Percentiles rank a stretch among this genome's conserved stretches.
Evolutionary conservation across 2,888 invertebrate genomes (phyloP).

Genomic region (Nemurella pictetii): DNA sequence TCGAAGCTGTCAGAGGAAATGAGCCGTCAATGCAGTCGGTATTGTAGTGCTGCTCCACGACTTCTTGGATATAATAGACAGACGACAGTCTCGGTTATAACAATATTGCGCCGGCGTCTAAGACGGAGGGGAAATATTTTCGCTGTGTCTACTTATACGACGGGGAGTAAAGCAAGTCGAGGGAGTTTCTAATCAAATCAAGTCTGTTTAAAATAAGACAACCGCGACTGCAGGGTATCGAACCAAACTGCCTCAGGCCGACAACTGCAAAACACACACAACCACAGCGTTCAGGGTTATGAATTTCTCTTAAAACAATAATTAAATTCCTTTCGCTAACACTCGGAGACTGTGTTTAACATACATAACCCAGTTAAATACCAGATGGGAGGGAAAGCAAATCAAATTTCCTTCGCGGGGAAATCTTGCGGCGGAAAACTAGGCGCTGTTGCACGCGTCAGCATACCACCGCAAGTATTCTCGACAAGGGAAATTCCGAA

Average conservation of each 20-base stretch:
- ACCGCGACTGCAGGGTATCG: slow-evolving; percentile 1
- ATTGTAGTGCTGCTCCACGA: not conserved
- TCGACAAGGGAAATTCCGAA: not conserved
- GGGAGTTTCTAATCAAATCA: slow-evolving; percentile 24
- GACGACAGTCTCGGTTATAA: not conserved
- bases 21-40: not conserved
- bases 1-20: not conserved
- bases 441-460: not conserved
- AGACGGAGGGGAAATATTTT: not conserved
- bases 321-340: slow-evolving; percentile 41
- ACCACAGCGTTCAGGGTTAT: slow-evolving; percentile 39
- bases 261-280: slow-evolving; percentile 19
- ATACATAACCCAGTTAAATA: slow-evolving; percentile 39
- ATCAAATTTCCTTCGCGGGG: slow-evolving; percentile 32
- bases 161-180: not conserved
- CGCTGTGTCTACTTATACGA: not conserved
- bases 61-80: not conserved
- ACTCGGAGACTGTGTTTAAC: slow-evolving; percentile 37
- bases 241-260: slow-evolving; percentile 8
- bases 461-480: not conserved
- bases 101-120: not conserved
- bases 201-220: slow-evolving; percentile 11
- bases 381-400: slow-evolving; percentile 30
- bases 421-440: slow-evolving; percentile 14
- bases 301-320: slow-evolving; percentile 42